Evolutionary conservation across 2,113 vertebrate genomes (phyloP).

Genomic region (Eolophus roseicapilla): DNA sequence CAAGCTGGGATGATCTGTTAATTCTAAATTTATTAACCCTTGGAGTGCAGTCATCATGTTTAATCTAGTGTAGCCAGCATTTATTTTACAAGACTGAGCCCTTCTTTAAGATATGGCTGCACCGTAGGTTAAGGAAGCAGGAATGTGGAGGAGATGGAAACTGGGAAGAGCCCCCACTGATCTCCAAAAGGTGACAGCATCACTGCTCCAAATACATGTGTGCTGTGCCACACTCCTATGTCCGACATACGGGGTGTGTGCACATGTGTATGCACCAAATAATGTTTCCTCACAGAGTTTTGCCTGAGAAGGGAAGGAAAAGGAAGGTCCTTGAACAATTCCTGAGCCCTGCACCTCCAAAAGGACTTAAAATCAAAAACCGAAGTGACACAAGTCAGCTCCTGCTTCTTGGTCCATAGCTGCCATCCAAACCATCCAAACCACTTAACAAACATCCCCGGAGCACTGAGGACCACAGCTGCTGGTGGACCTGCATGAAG

Average conservation of each 20-base stretch:
- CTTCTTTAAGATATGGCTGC: constrained; percentile 69
- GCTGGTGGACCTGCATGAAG: neutral
- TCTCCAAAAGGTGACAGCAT: constrained; percentile 6
- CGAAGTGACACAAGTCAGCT: neutral
- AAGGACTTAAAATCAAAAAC: neutral
- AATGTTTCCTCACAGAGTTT: neutral
- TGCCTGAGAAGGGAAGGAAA: neutral
- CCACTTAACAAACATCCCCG: neutral
- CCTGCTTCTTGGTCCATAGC: neutral
- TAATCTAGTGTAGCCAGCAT: constrained; percentile 79
- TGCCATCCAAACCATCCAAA: neutral
- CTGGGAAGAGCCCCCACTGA: constrained; percentile 21
- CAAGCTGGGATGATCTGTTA: constrained; percentile 85
- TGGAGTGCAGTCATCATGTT: constrained; percentile 79
- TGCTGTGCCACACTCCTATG: rapidly evolving
- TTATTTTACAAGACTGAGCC: constrained; percentile 78
- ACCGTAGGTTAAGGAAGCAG: constrained; percentile 67
- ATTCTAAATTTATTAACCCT: constrained; percentile 88
- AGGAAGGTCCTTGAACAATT: neutral
- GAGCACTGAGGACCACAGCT: neutral
- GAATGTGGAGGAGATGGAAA: constrained; percentile 56
- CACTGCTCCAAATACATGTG: neutral
- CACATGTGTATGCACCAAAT: neutral
- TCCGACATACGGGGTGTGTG: rapidly evolving
- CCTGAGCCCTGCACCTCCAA: neutral